Evolutionary conservation across 2,888 invertebrate species (phyloP).

Genomic region (Agonum fuliginosum): DNA sequence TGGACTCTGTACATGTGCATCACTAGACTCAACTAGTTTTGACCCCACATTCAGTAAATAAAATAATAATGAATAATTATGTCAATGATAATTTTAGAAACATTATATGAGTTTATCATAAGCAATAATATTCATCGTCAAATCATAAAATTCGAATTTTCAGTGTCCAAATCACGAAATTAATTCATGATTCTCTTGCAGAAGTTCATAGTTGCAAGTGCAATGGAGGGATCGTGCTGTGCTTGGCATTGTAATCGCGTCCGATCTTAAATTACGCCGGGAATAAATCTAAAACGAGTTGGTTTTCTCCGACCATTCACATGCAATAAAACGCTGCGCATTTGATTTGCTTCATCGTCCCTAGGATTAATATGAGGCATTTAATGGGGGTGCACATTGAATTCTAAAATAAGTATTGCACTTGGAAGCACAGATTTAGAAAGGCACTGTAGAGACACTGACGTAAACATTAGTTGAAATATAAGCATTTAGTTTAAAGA

Average conservation of each 20-base stretch:
- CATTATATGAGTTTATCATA: no score
- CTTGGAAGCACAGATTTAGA: not conserved
- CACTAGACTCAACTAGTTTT: no score
- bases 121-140: no score
- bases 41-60: no score
- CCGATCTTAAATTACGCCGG: slow-evolving; percentile 53
- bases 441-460: no score
- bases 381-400: slow-evolving; percentile 7
- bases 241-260: slow-evolving; percentile 46
- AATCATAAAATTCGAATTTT: no score
- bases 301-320: slow-evolving; percentile 40
- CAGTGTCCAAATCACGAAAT: not conserved
- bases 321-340: slow-evolving; percentile 25
- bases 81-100: no score
- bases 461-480: no score
- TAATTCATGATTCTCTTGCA: not conserved
- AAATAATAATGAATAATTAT: no score
- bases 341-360: slow-evolving; percentile 20
- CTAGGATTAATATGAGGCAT: slow-evolving; percentile 7
- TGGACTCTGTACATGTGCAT: no score
- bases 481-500: no score
- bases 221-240: slow-evolving; percentile 11
- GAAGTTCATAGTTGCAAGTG: slow-evolving; percentile 12
- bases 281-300: slow-evolving; percentile 53
- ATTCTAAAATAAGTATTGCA: no score